Base-by-base conservation (phyloP, 2,113 vertebrate species). In the Gopherus evgoodei region DNA sequence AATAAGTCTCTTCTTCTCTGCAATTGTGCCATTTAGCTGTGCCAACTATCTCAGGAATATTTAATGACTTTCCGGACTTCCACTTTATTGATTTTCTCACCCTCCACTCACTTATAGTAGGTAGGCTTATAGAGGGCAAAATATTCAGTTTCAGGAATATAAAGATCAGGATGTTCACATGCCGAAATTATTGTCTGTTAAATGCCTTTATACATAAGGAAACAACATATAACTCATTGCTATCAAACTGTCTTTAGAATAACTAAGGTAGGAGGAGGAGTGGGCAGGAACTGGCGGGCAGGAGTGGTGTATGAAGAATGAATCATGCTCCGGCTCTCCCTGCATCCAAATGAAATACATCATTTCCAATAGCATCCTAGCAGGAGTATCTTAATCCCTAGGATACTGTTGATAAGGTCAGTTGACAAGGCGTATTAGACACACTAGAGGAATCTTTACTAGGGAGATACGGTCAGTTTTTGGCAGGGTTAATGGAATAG, bases 231-330 rank as follows among this genome's bases (percentile, higher is more conserved):
- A 88, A 54, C 35, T 91, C 84, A 38, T 10, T 92, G 54, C 78
- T 35, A 52, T 56, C 59, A 83, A 17, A n/a, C 47, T 38, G 35
- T 57, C 21, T 81, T 44, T 86, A 27, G 94, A 93, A 88, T 38
- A 93, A 91, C 44, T n/a, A 47, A 29, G 35, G 31, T 24, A 91
- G 83, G 91, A 93, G 91, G 69, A 49, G 35, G 69, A 88, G 84
- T 11, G 86, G 81, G 88, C 62, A 94, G 83, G 57, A 84, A 88
- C 56, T 38, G 57, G 57, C 2, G n/a, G 10, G 6, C 50, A 95
- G 83, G 38, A 94, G 87, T 0, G 2, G 59, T 76, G 52, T 57
- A 42, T 21, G 1, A n/a, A 91, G 50, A 88, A 17, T 44, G 49
- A 96, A 86, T 93, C 84, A 16, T 35, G 5, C 8, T 3, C 35